Base-by-base conservation (phyloP, 2,797 vertebrate species). In the Poecilia gillii region DNA sequence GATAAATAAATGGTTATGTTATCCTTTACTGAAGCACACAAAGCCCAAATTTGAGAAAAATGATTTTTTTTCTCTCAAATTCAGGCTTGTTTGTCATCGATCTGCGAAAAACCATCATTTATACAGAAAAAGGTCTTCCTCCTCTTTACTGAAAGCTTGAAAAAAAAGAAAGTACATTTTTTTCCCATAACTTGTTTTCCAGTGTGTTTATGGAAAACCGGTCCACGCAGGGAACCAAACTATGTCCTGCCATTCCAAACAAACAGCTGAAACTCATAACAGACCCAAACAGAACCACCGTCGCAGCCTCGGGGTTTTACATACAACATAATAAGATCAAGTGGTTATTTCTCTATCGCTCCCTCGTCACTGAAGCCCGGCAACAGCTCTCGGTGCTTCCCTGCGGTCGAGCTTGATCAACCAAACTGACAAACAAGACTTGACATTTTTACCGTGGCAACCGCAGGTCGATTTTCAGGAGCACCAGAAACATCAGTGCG, bases 301-400 rank as follows among this genome's bases (percentile, higher is more conserved):
- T 20, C 8, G 3, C 70, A 36, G 39, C 25, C 76, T 81, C 85
- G 68, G 82, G 84, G 81, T 88, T 88, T 89, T 86, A 88, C 77
- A 86, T 75, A 14, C 72, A 75, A n/a, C 3, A 41, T 9, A 68
- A 81, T 76, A 20, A 86, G 85, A 91, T 87, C 72, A n/a, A 64
- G 49, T 3, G 72, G 88, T 89, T 81, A 74, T 57, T 74, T 51
- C 73, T 79, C 72, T 9, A 57, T 78, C 78, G 46, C 14, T 47
- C 41, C 43, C 31, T 36, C 33, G 45, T 66, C 41, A 13, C 74
- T 8, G 74, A 77, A 51, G 7, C 36, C 13, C 23, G 33, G 64
- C 5, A 20, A 25, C 36, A 25, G 64, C 25, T 53, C 71, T 25
- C 3, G 45, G 64, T 1, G 39, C 23, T 81, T 79, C 81, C 36